These are phyloP conservation scores for Nycticryphes semicollaris DNA, from an alignment of 2,113 vertebrate genomes.

Conservation along the genomic window DNA sequence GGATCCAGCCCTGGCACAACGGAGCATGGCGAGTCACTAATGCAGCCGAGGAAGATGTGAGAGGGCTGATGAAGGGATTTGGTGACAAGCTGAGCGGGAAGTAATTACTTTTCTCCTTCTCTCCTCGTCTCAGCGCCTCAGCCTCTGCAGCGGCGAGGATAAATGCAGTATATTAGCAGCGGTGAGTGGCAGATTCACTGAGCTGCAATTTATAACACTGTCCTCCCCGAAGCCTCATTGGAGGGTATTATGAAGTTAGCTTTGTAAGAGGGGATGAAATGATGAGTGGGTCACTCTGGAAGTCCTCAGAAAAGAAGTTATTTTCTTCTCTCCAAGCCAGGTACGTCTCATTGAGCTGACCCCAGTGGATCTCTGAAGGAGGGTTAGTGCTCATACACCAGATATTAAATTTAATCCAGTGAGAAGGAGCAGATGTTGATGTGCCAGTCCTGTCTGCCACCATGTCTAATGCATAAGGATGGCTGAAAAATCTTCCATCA, in stretches of 20 bases:
- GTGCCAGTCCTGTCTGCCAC: constrained; percentile 19
- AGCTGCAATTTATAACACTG: not conserved
- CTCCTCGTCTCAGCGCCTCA: not conserved
- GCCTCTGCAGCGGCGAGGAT: not conserved
- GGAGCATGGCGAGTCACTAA: rapidly evolving
- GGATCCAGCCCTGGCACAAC: not conserved
- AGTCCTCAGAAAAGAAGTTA: not conserved
- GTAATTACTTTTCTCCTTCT: constrained; percentile 40
- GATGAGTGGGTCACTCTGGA: not conserved
- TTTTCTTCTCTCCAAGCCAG: not conserved
- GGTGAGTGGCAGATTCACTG: constrained; percentile 19
- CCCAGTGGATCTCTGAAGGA: not conserved
- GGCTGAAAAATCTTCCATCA: constrained; percentile 40
- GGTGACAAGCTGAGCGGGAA: constrained; percentile 34
- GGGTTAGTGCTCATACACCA: not conserved
- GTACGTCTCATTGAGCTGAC: not conserved
- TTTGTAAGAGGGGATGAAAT: not conserved
- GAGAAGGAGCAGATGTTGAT: constrained; percentile 20
- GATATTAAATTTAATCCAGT: constrained; percentile 29
- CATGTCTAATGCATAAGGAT: not conserved
- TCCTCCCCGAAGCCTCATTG: not conserved
- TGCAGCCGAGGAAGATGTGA: not conserved
- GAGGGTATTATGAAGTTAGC: not conserved
- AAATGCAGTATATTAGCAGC: constrained; percentile 9
- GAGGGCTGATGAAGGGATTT: constrained; percentile 4